Evolutionary conservation across 2,113 vertebrate genomes (phyloP), one percentile per base, ranked within the genome.

Genomic region (Taxidea taxus): DNA sequence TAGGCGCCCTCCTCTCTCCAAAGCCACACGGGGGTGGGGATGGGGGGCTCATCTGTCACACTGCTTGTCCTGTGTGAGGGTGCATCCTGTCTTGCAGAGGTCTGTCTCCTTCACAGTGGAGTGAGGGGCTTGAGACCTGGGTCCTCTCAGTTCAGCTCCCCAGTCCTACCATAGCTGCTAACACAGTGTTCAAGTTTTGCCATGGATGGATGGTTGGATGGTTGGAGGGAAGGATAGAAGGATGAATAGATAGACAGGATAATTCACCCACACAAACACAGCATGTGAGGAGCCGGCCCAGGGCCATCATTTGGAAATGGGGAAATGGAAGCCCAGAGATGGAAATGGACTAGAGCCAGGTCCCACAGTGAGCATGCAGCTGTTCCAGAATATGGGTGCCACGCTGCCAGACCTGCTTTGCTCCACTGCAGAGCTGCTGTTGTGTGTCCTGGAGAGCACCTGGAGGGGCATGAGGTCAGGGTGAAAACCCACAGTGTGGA

Each of bases 381-480:
- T 4, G 23, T 39, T 77, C 20, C 37, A 64, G 51, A 37, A 31
- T 7, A 6, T 54, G 23, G 29, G 39, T 13, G 29, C 27, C 18
- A 14, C 1, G 47, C 27, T 78, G 51, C 11, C 0, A 0, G 7
- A 25, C 27, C 25, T 39, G 37, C 9, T 58, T 3, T 77, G 60
- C 56, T 49, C 72, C 60, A 6, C 6, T 20, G 3, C 42, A 47
- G 34, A 44, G 54, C 56, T 54, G 60, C 56, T 47, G 27, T 23
- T 12, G 31, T 42, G 34, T 60, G 78, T 25, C 16, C 89, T 34
- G 27, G 75, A 42, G 29, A 29, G 44, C 8, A 27, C 23, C n/a
- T 23, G 1, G 47, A 47, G 37, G 27, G 90, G n/a, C 8, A 0
- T 56, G 39, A 56, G 56, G 7, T 58, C 58, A 34, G 34, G 49